These are phyloP conservation scores for Chaetodon auriga DNA, from an alignment of 2,113 vertebrate species.

Conservation along the genomic window DNA sequence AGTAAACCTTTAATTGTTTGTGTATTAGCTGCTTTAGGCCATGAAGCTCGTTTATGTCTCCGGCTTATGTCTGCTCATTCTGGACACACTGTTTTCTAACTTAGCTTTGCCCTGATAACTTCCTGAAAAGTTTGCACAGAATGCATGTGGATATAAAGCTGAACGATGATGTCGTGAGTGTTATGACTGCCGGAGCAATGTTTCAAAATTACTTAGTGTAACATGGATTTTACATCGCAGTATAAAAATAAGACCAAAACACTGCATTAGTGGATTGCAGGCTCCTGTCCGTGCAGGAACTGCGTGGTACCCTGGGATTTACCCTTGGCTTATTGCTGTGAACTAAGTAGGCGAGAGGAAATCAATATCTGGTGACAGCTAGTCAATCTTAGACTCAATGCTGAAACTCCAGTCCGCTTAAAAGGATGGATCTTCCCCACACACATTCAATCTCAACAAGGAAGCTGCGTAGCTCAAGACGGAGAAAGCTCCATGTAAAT, in stretches of 20 bases:
- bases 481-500: slow-evolving; percentile 74
- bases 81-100: background rate
- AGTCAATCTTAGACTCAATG: slow-evolving; percentile 78
- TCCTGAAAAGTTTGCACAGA: background rate
- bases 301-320: slow-evolving; percentile 63
- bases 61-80: background rate
- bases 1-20: slow-evolving; percentile 37
- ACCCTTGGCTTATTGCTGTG: slow-evolving; percentile 71
- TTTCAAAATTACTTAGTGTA: slow-evolving; percentile 43
- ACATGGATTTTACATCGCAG: slow-evolving; percentile 62
- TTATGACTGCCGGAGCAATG: slow-evolving; percentile 5
- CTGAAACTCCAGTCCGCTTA: slow-evolving; percentile 70
- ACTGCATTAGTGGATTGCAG: slow-evolving; percentile 52
- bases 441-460: slow-evolving; percentile 70
- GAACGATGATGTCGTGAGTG: slow-evolving; percentile 1
- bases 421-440: slow-evolving; percentile 67
- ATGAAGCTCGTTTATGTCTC: slow-evolving; percentile 25
- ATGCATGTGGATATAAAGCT: background rate
- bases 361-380: slow-evolving; percentile 78
- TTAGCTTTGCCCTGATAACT: background rate
- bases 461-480: slow-evolving; percentile 46
- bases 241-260: slow-evolving; percentile 57
- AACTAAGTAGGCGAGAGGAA: slow-evolving; percentile 77
- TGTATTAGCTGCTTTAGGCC: slow-evolving; percentile 16
- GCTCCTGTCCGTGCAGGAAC: slow-evolving; percentile 48